A percentile compares a stretch with the other conserved stretches of the same genome.
These are phyloP conservation scores for Etia nguti DNA, from an alignment of 2,113 vertebrate species.

Conservation along the genomic window DNA sequence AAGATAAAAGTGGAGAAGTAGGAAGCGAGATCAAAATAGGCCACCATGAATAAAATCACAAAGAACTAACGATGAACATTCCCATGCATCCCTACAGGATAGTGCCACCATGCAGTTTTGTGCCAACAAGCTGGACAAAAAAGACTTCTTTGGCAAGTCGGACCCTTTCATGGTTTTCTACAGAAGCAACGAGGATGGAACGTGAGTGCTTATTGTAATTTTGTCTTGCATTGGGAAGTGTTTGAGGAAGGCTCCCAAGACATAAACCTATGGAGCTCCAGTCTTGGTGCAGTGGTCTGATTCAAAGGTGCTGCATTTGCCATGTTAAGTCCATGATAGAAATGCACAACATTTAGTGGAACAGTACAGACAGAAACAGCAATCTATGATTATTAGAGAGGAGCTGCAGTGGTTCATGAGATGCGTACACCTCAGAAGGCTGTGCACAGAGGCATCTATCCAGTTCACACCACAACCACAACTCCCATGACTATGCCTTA, in stretches of 20 bases:
- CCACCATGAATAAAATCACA: neutral
- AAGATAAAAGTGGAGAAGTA: neutral
- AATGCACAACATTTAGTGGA: neutral
- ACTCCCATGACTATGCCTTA: neutral
- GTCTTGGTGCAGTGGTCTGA: neutral
- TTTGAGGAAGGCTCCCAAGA: neutral
- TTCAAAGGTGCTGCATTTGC: neutral
- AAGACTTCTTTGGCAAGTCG: slow-evolving; percentile 90
- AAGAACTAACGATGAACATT: neutral
- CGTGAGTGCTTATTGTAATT: slow-evolving; percentile 71
- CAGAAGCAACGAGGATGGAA: slow-evolving; percentile 90
- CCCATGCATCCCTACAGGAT: slow-evolving; percentile 66
- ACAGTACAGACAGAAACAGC: neutral
- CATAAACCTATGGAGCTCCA: neutral
- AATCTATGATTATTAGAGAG: neutral
- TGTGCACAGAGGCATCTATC: neutral
- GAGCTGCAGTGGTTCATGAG: neutral
- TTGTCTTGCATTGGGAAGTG: neutral
- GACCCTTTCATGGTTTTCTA: slow-evolving; percentile 93
- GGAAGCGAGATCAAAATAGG: neutral
- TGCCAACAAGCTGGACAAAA: slow-evolving; percentile 92
- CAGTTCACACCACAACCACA: neutral
- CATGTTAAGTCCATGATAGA: neutral
- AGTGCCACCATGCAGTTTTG: slow-evolving; percentile 90
- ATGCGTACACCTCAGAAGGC: neutral